phyloP scores from a whole-genome alignment of 1,140 invertebrate species.

The Oscheius sp. region DNA sequence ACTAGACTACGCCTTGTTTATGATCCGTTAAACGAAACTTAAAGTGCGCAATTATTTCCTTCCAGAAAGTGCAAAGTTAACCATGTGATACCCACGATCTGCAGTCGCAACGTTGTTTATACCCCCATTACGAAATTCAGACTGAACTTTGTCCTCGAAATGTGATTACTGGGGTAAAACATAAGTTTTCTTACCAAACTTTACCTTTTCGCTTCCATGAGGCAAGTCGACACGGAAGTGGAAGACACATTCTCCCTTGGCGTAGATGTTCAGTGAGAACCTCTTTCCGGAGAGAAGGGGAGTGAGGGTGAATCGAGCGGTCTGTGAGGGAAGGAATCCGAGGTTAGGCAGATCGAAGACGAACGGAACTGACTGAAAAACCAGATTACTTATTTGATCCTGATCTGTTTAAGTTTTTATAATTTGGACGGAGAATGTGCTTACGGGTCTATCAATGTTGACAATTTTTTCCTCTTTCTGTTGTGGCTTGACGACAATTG shows the following conservation, averaged over 20 bases:
- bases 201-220: not conserved
- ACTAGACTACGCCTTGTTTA: too few species aligned
- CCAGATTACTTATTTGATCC: too few species aligned
- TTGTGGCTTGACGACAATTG: not conserved
- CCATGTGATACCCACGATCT: too few species aligned
- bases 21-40: too few species aligned
- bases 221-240: constrained; percentile 39
- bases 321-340: constrained; percentile 26
- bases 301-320: constrained; percentile 28
- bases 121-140: not conserved
- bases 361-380: constrained; percentile 38
- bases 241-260: constrained; percentile 21
- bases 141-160: not conserved
- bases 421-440: not conserved
- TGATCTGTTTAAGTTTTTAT: too few species aligned
- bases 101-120: too few species aligned
- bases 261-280: constrained; percentile 27
- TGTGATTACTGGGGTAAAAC: not conserved
- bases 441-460: not conserved
- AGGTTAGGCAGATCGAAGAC: not conserved
- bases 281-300: constrained; percentile 24
- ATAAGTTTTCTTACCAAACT: not conserved
- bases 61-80: too few species aligned
- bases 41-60: too few species aligned
- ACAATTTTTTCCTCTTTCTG: not conserved